A percentile compares a stretch with the other conserved stretches of the same genome.
Evolutionary conservation across 2,113 vertebrate species (phyloP).

Genomic region (Brienomyrus longianalis): DNA sequence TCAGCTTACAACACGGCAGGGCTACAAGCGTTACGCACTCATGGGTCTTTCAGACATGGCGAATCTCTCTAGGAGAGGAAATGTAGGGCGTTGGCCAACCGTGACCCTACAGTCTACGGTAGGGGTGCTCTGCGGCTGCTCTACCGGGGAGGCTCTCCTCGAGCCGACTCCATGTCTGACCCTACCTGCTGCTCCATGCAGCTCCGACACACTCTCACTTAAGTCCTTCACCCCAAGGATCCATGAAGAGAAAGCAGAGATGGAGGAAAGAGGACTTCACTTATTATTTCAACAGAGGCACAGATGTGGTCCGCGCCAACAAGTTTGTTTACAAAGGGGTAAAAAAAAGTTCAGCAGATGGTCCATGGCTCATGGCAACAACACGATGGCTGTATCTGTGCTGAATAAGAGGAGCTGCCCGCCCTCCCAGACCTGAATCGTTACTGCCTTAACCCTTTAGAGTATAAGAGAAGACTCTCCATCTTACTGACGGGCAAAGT

Average conservation of each 20-base stretch:
- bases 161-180: neutral
- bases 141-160: neutral
- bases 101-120: neutral
- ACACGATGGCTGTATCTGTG: neutral
- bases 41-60: neutral
- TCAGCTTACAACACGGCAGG: neutral
- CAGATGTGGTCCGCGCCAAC: neutral
- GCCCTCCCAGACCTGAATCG: neutral
- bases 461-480: neutral
- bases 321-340: neutral
- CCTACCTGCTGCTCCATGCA: slow-evolving; percentile 45
- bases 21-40: neutral
- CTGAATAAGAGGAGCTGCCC: neutral
- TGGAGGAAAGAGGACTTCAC: neutral
- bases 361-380: neutral
- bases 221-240: slow-evolving; percentile 22
- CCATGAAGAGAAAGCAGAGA: slow-evolving; percentile 17
- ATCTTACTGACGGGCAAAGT: neutral
- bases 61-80: neutral
- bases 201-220: slow-evolving; percentile 38
- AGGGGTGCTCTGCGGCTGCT: no score
- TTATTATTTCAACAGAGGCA: neutral
- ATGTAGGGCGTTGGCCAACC: neutral
- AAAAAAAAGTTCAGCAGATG: neutral
- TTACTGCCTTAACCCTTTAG: neutral